phyloP scores from a whole-genome alignment of 1,140 invertebrate species.

The Eriocheir sinensis region DNA sequence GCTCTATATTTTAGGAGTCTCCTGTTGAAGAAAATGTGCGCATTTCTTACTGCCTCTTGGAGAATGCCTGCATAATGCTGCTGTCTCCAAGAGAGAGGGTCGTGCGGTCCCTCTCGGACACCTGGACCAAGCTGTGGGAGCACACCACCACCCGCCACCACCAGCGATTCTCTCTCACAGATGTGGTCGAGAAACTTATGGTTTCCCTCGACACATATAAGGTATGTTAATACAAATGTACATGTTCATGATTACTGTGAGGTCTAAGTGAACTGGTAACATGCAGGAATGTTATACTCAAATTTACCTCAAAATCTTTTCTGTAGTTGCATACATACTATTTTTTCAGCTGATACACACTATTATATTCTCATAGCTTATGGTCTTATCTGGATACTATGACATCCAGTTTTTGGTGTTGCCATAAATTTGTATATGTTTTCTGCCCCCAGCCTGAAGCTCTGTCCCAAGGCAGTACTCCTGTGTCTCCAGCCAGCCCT shows the following conservation, averaged over 20 bases:
- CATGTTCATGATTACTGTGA: too few relatives aligned
- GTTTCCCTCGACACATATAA: conserved; percentile 91
- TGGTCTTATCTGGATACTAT: too few relatives aligned
- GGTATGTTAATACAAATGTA: conserved; percentile 81
- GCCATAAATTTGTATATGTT: too few relatives aligned
- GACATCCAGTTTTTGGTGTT: too few relatives aligned
- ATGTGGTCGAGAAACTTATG: conserved; percentile 89
- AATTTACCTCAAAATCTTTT: too few relatives aligned
- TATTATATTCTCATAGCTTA: too few relatives aligned
- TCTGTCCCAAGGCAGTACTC: conserved; percentile 90
- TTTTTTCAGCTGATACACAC: too few relatives aligned
- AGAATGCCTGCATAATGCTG: conserved; percentile 91
- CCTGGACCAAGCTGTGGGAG: conserved; percentile 92
- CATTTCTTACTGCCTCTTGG: conserved; percentile 83
- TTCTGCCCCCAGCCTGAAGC: conserved; percentile 87
- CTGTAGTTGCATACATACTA: too few relatives aligned
- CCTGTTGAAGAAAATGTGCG: conserved; percentile 71
- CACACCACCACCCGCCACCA: conserved; percentile 81
- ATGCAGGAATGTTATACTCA: too few relatives aligned
- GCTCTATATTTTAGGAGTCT: conserved; percentile 64
- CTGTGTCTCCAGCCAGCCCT: conserved; percentile 87
- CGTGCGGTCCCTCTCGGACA: conserved; percentile 88
- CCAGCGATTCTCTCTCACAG: conserved; percentile 86
- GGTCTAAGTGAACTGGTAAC: too few relatives aligned
- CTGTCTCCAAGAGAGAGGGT: conserved; percentile 90